phyloP scores from a whole-genome alignment of 1,140 invertebrate genomes.

The Temnothorax nylanderi region DNA sequence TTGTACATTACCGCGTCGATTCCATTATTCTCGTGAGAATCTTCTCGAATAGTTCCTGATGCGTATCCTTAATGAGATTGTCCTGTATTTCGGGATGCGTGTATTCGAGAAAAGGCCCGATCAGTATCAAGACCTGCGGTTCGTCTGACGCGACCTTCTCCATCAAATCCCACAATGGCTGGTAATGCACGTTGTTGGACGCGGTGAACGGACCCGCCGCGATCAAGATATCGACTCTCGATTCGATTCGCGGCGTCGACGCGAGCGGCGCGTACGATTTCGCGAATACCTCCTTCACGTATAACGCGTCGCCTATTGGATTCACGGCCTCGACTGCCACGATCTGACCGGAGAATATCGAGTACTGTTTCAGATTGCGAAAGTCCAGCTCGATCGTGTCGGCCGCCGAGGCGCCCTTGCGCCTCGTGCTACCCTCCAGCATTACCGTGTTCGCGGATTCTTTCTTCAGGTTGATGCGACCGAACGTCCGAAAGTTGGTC shows the following conservation, averaged over 20 bases:
- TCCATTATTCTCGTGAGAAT: slow-evolving; percentile 89
- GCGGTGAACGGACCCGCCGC: slow-evolving; percentile 94
- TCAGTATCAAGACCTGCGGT: slow-evolving; percentile 93
- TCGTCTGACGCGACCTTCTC: slow-evolving; percentile 88
- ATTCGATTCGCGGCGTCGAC: slow-evolving; percentile 73
- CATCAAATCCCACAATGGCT: slow-evolving; percentile 93
- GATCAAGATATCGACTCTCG: slow-evolving; percentile 89
- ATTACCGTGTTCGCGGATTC: slow-evolving; percentile 85
- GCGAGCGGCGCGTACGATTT: slow-evolving; percentile 81
- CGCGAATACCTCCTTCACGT: slow-evolving; percentile 89
- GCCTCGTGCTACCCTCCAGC: slow-evolving; percentile 89
- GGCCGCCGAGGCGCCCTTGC: slow-evolving; percentile 75
- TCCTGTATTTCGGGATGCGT: slow-evolving; percentile 88
- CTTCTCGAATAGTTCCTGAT: slow-evolving; percentile 90
- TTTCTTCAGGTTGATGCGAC: slow-evolving; percentile 77
- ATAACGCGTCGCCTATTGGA: slow-evolving; percentile 88
- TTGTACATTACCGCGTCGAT: slow-evolving; percentile 57
- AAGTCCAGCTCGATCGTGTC: slow-evolving; percentile 86
- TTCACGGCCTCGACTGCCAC: slow-evolving; percentile 91
- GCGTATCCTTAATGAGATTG: slow-evolving; percentile 87
- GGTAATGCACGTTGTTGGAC: slow-evolving; percentile 91
- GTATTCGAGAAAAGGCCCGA: slow-evolving; percentile 94
- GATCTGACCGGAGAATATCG: slow-evolving; percentile 95
- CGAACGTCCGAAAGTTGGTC: slow-evolving; percentile 86
- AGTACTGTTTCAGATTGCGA: slow-evolving; percentile 88